Base-by-base conservation (phyloP, 1,140 invertebrate genomes). In the Hyles euphorbiae region DNA sequence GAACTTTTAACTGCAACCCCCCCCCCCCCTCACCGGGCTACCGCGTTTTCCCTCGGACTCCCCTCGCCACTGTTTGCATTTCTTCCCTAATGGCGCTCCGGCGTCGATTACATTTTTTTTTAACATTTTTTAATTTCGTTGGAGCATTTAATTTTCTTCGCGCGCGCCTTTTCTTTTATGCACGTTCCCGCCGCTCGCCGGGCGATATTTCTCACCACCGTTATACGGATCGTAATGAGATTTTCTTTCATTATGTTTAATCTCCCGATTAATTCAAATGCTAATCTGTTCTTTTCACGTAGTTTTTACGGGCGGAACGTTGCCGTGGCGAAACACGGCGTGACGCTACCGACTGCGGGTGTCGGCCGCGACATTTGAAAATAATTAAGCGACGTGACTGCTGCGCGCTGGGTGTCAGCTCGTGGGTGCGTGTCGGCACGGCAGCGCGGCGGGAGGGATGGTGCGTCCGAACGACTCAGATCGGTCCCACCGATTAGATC, bases 171-270 rank as follows among this genome's bases (percentile, higher is more conserved):
- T 80, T 81, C 76, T 85, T 88, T 86, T 74, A 80, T 70, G 67
- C 61, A 65, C 67, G 71, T 78, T 79, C 77, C 78, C 71, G 68
- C 78, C 71, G 68, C 67, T 75, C 71, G 72, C 69, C 69, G 57
- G 68, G 74, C 77, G 76, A 86, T 86, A 85, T 83, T 85, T 88
- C 83, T 83, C 81, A 78, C 84, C 80, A 80, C 83, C 83, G 87
- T 88, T 87, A 88, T 83, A 83, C 80, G 72, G 71, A 61, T 65
- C 69, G 78, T 87, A 88, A 88, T 87, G 86, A 88, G 86, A 88
- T 88, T 88, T 88, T 85, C 83, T 86, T 88, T 88, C 86, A 88
- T 88, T 88, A 87, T 87, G 86, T 81, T 87, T 87, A 88, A 88
- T 88, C 86, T 88, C 64, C 83, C 83, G 86, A 88, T 88, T 88